Evolutionary conservation across 2,797 vertebrate genomes (phyloP), one percentile per base, ranked within the genome.

Genomic region (Balearica regulorum): DNA sequence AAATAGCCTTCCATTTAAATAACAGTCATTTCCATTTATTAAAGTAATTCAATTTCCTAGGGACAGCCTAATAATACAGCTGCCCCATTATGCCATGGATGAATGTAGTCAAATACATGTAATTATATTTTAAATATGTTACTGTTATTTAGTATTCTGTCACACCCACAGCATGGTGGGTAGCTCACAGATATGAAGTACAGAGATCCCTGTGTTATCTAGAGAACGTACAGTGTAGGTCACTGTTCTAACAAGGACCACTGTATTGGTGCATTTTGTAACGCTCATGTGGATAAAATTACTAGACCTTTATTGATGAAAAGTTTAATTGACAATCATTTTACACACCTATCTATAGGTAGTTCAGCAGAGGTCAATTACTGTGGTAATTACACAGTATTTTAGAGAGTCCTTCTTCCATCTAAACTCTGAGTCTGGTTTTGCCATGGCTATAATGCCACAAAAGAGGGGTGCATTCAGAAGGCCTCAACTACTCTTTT

Each of bases 1-100:
- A 94, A 96, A 96, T 85, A 75, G 44, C 43, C 64, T 92, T 62
- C 49, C 35, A 54, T 87, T 96, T 89, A 91, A 92, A 73, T 89
- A 95, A 76, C 69, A 89, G 60, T 49, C 5, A 90, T 96, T 96
- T 86, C 68, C 91, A 93, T 94, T 91, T 94, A 92, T 94, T 85
- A 91, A 31, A 72, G 82, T 90, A 95, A 96, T 93, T 69, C 76
- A 72, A 81, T 96, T 96, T 91, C 61, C 72, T 83, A 71, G 93
- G 85, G 61, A 81, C 54, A 90, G 46, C 17, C 72, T 95, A 95
- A 91, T 91, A 93, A 92, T 78, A 91, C 69, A 94, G 76, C 87
- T 96, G 76, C 83, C 87, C 83, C 69, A 90, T 94, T 94, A 90
- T 81, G 66, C 49, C 66, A 54, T 65, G 49, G 72, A 92, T 91